Evolutionary conservation across 2,113 vertebrate species (phyloP), one percentile per base, ranked within the genome.

Genomic region (Podarcis raffonei): DNA sequence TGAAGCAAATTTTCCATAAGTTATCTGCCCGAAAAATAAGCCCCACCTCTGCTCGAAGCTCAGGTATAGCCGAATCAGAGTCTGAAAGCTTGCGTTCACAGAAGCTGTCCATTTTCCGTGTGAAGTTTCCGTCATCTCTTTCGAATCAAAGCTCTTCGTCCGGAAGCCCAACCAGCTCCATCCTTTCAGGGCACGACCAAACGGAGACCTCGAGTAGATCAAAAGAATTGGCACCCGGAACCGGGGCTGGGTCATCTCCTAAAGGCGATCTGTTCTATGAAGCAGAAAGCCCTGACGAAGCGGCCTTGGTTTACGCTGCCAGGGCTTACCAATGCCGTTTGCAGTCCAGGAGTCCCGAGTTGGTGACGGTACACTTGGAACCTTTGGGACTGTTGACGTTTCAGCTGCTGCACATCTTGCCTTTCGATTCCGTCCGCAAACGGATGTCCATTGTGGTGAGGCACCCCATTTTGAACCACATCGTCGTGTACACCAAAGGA

Each of bases 371-470:
- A 90, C 97, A 98, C n/a, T 94, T 99, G 0, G 96, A 96, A 1
- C 96, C 97, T 48, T 81, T 98, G 35, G 98, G 98, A 3, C 93
- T 95, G 8, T 94, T 99, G 87, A 95, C 93, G 0, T 98, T 99
- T 87, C 97, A 97, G 37, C 96, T 99, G 62, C 94, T 99, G 3
- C 98, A 99, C 81, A 90, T 98, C 88, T 94, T 99, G 87, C 98
- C 99, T 48, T 99, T 99, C 35, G 98, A 99, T 93, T 98, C 98
- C 0, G 93, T 97, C 66, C 96, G 99, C 57, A 99, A 98, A 91
- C 97, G 98, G 86, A 99, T 99, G 99, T 99, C 99, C 0, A 98
- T 99, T 25, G 98, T 99, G 81, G 97, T 99, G 88, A 97, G 98
- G 18, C 98, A 99, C 90, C 99, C 99, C 0, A 91, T 99, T 85